Conservation (phyloP, 30 jellyfish, hydroid and myxozoan genomes). For the Chrysaora quinquecirrha region DNA sequence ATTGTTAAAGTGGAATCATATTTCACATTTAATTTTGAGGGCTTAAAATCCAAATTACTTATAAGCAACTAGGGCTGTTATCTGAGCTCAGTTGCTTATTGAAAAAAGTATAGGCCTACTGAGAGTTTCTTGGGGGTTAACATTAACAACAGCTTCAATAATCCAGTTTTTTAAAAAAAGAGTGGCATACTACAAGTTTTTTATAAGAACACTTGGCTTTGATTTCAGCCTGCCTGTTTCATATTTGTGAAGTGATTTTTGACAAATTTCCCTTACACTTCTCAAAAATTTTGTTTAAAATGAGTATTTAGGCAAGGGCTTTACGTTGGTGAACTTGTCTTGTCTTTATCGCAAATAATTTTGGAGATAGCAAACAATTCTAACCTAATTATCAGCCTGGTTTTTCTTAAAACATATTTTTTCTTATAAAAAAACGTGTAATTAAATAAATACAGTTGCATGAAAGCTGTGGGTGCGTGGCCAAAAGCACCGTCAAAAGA, state of each 20-base stretch:
- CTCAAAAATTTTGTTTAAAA: neutral
- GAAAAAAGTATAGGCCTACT: neutral
- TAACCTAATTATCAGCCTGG: neutral
- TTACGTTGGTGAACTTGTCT: neutral
- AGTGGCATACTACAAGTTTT: neutral
- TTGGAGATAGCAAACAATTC: too few relatives aligned
- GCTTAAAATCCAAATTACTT: neutral
- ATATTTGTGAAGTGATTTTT: neutral
- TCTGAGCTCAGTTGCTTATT: neutral
- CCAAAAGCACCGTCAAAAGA: neutral
- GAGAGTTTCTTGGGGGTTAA: slow-evolving; percentile 1
- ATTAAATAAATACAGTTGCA: neutral
- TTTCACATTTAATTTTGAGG: neutral
- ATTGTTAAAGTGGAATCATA: neutral
- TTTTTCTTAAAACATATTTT: neutral
- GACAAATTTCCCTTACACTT: neutral
- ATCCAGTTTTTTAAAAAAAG: neutral
- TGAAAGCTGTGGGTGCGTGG: neutral
- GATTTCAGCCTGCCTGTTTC: slow-evolving; percentile 5
- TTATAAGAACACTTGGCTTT: neutral
- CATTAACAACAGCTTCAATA: neutral
- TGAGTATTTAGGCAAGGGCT: too few relatives aligned
- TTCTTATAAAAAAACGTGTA: neutral
- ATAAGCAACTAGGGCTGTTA: neutral
- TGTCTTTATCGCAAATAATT: neutral